phyloP scores from a whole-genome alignment of 2,888 invertebrate genomes.

The Sarcophaga rosellei region DNA sequence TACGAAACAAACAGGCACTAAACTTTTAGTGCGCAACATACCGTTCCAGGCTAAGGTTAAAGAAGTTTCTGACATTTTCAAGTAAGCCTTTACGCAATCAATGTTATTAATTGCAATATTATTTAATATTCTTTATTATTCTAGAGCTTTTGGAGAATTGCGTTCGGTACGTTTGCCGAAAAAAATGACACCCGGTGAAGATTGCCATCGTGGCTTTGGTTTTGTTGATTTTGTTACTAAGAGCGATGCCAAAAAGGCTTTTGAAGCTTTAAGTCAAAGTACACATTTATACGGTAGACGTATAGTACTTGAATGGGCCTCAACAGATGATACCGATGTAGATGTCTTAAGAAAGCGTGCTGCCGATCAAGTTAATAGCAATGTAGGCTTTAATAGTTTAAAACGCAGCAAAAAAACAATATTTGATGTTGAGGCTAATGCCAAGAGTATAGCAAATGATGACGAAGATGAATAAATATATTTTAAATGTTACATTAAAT shows the following conservation, averaged over 20 bases:
- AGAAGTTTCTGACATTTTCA: conserved; percentile 93
- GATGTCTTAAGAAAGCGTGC: conserved; percentile 92
- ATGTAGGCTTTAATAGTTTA: conserved; percentile 72
- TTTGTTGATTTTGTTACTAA: conserved; percentile 96
- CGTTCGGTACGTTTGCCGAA: conserved; percentile 94
- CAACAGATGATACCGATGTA: conserved; percentile 87
- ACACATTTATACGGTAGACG: conserved; percentile 99
- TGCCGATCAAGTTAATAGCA: conserved; percentile 85
- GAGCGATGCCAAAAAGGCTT: conserved; percentile 96
- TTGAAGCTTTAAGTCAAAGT: conserved; percentile 95
- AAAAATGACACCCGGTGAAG: conserved; percentile 88
- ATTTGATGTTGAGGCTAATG: conserved; percentile 77
- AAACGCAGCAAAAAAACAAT: conserved; percentile 82
- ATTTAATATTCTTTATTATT: conserved; percentile 1
- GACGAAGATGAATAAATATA: conserved; percentile 69
- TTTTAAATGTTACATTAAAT: conserved; percentile 44
- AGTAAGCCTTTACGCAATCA: conserved; percentile 82
- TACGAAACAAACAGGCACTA: conserved; percentile 88
- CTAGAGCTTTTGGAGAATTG: conserved; percentile 94
- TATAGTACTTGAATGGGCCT: conserved; percentile 95
- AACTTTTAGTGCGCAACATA: conserved; percentile 96
- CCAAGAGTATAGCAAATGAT: conserved; percentile 61
- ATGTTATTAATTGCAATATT: background rate
- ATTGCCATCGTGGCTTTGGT: conserved; percentile 94
- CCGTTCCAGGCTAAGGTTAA: conserved; percentile 95